Evolutionary conservation across 2,888 invertebrate genomes (phyloP), one percentile per base, ranked within the genome.

Genomic region (Asteroscopus sphinx): DNA sequence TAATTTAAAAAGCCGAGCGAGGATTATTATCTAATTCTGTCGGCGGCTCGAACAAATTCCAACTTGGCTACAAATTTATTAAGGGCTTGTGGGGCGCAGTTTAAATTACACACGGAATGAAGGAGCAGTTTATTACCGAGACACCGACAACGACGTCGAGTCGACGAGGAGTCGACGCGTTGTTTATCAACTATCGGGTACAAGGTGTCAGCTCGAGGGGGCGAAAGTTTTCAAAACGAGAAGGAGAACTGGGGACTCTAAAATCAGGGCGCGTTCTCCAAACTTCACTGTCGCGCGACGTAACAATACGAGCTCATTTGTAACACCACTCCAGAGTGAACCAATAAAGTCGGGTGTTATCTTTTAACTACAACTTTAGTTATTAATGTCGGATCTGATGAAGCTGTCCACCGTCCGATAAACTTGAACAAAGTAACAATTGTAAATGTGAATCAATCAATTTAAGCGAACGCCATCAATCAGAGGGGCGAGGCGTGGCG

Each of bases 11-110:
- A 74, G 76, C 68, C 77, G 74, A 53, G 68, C 55, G 75, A 70
- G 77, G 80, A 81, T 82, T 80, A 82, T 81, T 77, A 81, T 81
- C 77, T 82, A 84, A 85, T 86, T 84, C 72, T 70, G 77, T 69
- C 61, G 68, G 51, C 67, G 60, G 66, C 67, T 59, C 65, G 73
- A 68, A 67, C 69, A 58, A 75, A 74, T 71, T 76, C 53, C 69
- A 62, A 75, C 75, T 80, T 64, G 67, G 68, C 63, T 57, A 65
- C 73, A 76, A 76, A 80, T 75, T 81, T 77, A 74, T 76, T 68
- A 70, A 52, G 35, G 66, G 63, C 51, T 64, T 68, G 70, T 66
- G 47, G 64, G 35, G 47, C 61, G 61, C 63, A 51, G 52, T 67
- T 68, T 68, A 62, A 68, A 72, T 68, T 67, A 65, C 63, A 68